Base-by-base conservation (phyloP, 2,797 vertebrate genomes). In the Toxotes lorentzi region DNA sequence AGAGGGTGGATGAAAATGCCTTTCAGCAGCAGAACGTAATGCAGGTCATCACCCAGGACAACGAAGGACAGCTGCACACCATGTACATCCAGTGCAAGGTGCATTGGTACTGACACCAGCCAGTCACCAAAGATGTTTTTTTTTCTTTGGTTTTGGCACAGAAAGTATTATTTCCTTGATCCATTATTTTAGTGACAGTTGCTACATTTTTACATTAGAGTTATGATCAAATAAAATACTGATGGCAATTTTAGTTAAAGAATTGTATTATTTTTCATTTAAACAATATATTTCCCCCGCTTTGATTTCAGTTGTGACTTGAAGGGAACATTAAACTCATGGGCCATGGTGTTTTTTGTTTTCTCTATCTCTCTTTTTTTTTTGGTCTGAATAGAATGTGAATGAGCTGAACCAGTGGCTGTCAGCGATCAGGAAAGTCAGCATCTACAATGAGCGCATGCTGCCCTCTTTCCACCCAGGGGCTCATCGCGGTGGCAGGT, bases 41-140 rank as follows among this genome's bases (percentile, higher is more conserved):
- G 97, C 98, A 98, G 93, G 93, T 99, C 76, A 91, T 97, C 83
- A 96, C 95, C 0, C 95, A 94, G 92, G 96, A 96, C 54, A 92
- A 84, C 1, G 82, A 95, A 0, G 93, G 95, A 12, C 92, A 95
- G 75, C 92, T 93, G 78, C 93, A 93, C 90, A 97, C 95, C 83
- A 95, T 95, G 89, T 98, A 98, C 93, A 96, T 98, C 86, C 98
- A 97, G 87, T 98, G 98, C 92, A 98, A 98, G 96, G 97, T 97
- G 77, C 48, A 64, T 85, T 67, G 34, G 63, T 76, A 73, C 58
- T 50, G 71, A 63, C 75, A 50, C 35, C 45, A 59, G 48, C 24
- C 77, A 57, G 53, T 54, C 83, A 70, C 48, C 67, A 73, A 62
- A 59, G 32, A 62, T 30, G 27, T 30, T 30, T 30, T 30, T 30